Percentiles rank a stretch among this genome's conserved stretches.
phyloP scores from a whole-genome alignment of 2,888 invertebrate genomes.

The Trileptium ribeirensis region DNA sequence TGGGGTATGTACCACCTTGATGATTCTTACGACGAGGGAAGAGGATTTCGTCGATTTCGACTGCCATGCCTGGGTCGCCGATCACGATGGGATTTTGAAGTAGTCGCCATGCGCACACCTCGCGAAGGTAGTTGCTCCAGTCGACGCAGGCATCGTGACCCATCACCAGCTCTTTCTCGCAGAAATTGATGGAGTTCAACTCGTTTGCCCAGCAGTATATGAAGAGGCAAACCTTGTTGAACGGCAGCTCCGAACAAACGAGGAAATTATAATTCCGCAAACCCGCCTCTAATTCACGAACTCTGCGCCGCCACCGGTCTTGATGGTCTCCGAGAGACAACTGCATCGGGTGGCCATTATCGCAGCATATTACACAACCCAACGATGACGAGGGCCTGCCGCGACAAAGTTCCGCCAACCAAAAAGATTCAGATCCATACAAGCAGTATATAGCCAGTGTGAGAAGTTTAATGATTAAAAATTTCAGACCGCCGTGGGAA shows the following conservation, averaged over 20 bases:
- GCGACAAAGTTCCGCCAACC: no score
- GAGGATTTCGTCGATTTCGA: conserved; percentile 6
- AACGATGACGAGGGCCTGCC: no score
- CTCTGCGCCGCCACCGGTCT: conserved; percentile 8
- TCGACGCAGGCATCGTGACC: background rate
- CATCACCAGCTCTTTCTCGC: conserved; percentile 10
- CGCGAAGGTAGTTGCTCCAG: background rate
- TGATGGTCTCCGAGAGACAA: conserved; percentile 10
- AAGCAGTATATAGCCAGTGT: no score
- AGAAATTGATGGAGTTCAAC: conserved; percentile 10
- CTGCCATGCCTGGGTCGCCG: background rate
- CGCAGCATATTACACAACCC: no score
- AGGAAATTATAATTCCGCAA: conserved; percentile 9
- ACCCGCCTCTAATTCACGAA: background rate
- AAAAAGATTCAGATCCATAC: no score
- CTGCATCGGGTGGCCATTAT: conserved; percentile 7
- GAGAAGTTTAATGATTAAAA: no score
- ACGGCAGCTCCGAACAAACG: conserved; percentile 1
- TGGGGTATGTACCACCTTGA: conserved; percentile 21
- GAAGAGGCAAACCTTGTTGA: conserved; percentile 11
- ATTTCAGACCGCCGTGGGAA: no score
- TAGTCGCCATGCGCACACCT: conserved; percentile 11
- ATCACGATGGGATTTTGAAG: conserved; percentile 11
- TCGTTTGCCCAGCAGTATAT: conserved; percentile 20
- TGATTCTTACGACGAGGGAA: conserved; percentile 25